Evolutionary conservation across 2,888 invertebrate genomes (phyloP).

Genomic region (Rosalia funebris): DNA sequence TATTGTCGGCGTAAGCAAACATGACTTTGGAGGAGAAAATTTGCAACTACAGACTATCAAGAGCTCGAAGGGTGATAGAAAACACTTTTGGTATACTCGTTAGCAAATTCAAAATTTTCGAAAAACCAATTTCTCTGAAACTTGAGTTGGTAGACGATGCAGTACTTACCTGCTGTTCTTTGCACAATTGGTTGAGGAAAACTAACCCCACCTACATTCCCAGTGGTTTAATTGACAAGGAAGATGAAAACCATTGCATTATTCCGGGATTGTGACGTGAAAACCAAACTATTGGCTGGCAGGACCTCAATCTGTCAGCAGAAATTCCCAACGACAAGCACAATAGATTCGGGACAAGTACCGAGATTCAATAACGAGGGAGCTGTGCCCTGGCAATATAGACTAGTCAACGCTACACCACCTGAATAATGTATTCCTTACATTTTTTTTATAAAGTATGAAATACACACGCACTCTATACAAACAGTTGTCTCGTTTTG

Average conservation of each 20-base stretch:
- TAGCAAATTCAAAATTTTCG: background rate
- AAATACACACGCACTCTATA: too few species aligned
- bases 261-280: background rate
- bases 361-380: background rate
- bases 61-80: background rate
- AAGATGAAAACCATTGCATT: background rate
- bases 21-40: background rate
- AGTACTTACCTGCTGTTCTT: background rate
- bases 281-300: too few species aligned
- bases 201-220: background rate
- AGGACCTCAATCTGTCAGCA: too few species aligned
- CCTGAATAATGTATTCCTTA: too few species aligned
- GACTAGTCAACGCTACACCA: too few species aligned
- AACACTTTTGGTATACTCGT: background rate
- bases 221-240: background rate
- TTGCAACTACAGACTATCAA: background rate
- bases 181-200: background rate
- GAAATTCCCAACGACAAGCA: too few species aligned
- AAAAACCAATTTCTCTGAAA: background rate
- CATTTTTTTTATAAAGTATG: too few species aligned
- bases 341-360: too few species aligned
- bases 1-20: background rate
- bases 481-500: too few species aligned
- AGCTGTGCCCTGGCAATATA: background rate
- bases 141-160: background rate